Base-by-base conservation (phyloP, 1,140 invertebrate genomes). In the Macrostomum lignano region DNA sequence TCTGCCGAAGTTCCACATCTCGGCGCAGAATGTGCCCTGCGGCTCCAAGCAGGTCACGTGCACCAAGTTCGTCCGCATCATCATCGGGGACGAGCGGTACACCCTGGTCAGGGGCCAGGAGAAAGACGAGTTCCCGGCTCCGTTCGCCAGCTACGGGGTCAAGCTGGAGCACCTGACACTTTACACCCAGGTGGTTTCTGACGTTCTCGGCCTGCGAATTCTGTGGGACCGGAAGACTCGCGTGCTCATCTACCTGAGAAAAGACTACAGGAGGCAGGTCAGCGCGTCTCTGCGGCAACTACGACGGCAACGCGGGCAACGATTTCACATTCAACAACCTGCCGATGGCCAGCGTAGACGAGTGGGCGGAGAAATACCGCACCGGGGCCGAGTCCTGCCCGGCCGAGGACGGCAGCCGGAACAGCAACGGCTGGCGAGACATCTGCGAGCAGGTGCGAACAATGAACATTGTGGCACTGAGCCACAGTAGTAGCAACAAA, bases 311-410 rank as follows among this genome's bases (percentile, higher is more conserved):
- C n/a, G n/a, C n/a, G 26, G 26, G 7, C 72, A 72, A 0, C 58
- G 73, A 25, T 69, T 71, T 2, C 75, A 78, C 41, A 65, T 84
- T 41, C 61, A 67, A 20, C 68, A 66, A 36, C 61, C 68, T 32
- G 49, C 51, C 3, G 38, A 49, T 36, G 78, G 77, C 37, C 60
- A 84, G 4, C 84, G 78, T 45, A 78, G 78, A 13, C 79, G 74
- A 1, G 81, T 76, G 46, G 75, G 73, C 36, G n/a, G n/a, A n/a
- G n/a, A n/a, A n/a, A n/a, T n/a, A n/a, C n/a, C n/a, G n/a, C n/a
- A n/a, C n/a, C n/a, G n/a, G n/a, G n/a, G n/a, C n/a, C n/a, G n/a
- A n/a, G n/a, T n/a, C n/a, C n/a, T n/a, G n/a, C n/a, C n/a, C n/a
- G n/a, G n/a, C n/a, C n/a, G n/a, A n/a, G n/a, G n/a, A n/a, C n/a